Percentiles rank a stretch among this genome's conserved stretches.
Evolutionary conservation across 2,888 invertebrate genomes (phyloP).

Genomic region (Drosophila fungiperda): DNA sequence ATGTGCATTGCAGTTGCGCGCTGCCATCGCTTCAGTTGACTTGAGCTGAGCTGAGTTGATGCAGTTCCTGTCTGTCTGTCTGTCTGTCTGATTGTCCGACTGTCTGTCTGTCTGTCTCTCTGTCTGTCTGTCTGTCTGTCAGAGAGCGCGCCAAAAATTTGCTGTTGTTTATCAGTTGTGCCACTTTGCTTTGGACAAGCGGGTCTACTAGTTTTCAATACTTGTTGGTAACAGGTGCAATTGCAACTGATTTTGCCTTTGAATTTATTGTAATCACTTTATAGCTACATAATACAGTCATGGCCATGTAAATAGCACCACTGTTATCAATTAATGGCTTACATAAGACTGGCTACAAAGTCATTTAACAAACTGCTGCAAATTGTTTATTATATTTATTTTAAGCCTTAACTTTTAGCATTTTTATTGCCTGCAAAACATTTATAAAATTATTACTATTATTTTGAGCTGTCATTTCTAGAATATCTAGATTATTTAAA

Average conservation of each 20-base stretch:
- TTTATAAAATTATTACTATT: neutral
- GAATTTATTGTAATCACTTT: neutral
- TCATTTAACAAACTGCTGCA: neutral
- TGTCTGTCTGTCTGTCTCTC: constrained; percentile 12
- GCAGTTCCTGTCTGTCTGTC: constrained; percentile 26
- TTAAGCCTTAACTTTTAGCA: rapidly evolving
- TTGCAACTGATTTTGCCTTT: neutral
- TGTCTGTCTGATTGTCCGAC: constrained; percentile 1
- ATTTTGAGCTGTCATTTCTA: neutral
- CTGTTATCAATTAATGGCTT: neutral
- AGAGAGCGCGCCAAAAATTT: constrained; percentile 56
- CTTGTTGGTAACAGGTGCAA: constrained; percentile 1
- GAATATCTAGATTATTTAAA: neutral
- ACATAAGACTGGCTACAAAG: neutral
- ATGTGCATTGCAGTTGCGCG: constrained; percentile 70
- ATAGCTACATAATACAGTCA: neutral
- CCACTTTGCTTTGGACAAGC: constrained; percentile 5
- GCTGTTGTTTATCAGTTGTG: constrained; percentile 58
- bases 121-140: constrained; percentile 35
- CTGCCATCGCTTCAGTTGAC: constrained; percentile 48
- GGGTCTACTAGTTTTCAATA: constrained; percentile 24
- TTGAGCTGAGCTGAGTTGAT: constrained; percentile 28
- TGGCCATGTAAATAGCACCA: neutral
- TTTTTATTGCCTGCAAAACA: neutral
- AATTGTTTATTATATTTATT: neutral